Percentiles rank a stretch among this genome's conserved stretches.
phyloP scores from a whole-genome alignment of 2,797 vertebrate species.

The Tarsius wallacei region DNA sequence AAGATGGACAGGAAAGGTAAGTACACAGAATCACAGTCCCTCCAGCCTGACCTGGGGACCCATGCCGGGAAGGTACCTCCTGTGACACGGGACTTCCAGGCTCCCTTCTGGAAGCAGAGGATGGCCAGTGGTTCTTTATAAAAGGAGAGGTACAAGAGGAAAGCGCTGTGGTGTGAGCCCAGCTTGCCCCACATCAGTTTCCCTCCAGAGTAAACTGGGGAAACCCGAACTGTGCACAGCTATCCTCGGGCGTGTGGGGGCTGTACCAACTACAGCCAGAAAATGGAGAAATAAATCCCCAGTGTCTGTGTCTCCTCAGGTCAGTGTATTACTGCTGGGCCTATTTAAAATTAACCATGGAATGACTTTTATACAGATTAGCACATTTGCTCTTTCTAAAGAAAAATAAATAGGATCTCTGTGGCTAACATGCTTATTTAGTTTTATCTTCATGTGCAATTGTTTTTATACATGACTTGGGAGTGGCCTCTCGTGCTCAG shows the following conservation, averaged over 20 bases:
- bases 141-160: background rate
- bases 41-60: background rate
- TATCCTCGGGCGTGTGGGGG: background rate
- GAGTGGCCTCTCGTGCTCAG: background rate
- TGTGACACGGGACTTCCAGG: fast-evolving
- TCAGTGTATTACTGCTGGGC: background rate
- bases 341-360: background rate
- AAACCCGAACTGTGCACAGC: too few relatives aligned
- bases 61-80: background rate
- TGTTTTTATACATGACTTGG: constrained; percentile 60
- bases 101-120: background rate
- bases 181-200: background rate
- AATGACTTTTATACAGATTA: background rate
- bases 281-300: background rate
- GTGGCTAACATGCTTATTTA: background rate
- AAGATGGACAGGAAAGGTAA: background rate
- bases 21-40: background rate
- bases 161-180: background rate
- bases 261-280: background rate
- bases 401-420: constrained; percentile 56
- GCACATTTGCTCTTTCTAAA: constrained; percentile 1
- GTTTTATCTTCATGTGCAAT: constrained; percentile 21
- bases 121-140: background rate
- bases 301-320: background rate
- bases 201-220: background rate